Conservation (phyloP, 2,797 vertebrate genomes). For the Vireo griseus region DNA sequence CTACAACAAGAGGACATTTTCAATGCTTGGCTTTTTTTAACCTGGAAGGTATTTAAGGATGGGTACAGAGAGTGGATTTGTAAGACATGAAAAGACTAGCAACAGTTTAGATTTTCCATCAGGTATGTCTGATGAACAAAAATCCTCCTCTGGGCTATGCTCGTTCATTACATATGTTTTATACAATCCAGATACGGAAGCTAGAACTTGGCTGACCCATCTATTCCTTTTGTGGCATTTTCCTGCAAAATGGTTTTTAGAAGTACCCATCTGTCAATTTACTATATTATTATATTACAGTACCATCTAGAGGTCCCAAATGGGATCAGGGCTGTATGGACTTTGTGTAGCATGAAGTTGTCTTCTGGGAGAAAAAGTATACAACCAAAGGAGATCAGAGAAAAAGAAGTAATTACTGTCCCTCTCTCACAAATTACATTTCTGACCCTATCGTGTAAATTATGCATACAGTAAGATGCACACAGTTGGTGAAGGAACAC, state of each 20-base stretch:
- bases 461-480: background rate
- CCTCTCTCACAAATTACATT: background rate
- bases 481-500: background rate
- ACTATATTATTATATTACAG: slow-evolving; percentile 38
- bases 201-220: background rate
- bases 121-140: background rate
- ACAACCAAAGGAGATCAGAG: background rate
- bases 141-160: background rate
- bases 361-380: background rate
- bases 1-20: background rate
- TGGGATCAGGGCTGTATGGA: background rate
- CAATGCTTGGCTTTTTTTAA: background rate
- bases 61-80: background rate
- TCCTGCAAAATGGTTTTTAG: background rate
- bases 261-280: background rate
- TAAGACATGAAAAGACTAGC: background rate
- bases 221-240: background rate
- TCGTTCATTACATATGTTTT: background rate
- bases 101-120: background rate
- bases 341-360: background rate
- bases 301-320: slow-evolving; percentile 61
- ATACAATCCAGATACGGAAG: background rate
- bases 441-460: background rate
- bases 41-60: background rate
- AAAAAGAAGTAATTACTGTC: background rate